Evolutionary conservation across 2,888 invertebrate species (phyloP), one percentile per base, ranked within the genome.

Genomic region (Axea sp.): DNA sequence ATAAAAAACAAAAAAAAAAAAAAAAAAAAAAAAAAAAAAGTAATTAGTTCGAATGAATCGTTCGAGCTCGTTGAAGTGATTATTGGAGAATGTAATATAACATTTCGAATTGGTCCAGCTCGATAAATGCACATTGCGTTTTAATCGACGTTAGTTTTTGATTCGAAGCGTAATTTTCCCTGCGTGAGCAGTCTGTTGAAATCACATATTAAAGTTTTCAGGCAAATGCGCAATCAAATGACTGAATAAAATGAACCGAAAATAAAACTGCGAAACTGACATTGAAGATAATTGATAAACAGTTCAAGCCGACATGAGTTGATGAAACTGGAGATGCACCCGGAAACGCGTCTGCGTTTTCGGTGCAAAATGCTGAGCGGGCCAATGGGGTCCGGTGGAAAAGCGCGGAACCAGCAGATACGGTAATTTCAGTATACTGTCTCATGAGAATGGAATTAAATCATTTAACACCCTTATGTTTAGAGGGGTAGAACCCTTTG

Each of bases 391-490:
- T 76, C 62, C 75, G 57, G 71, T 64, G 62, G 57, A 76, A 78
- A 77, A 80, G 76, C 79, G 82, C 77, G 78, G 74, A 81, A 80
- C 78, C 77, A 80, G 77, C 80, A 82, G 82, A 82, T 82, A 80
- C 81, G 83, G 83, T 82, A 84, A 85, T 84, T 84, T 84, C 81
- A 77, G 78, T 79, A 73, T 76, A 80, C 76, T 75, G 75, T 74
- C 78, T 71, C 67, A 69, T 62, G 69, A 72, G 80, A 84, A 86
- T 86, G 81, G 85, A 86, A 86, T 86, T 85, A 86, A 86, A 86
- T 85, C 85, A 84, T 86, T 86, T 84, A 86, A 85, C 84, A 80
- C 83, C 82, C 86, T 85, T 83, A 82, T 81, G 84, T 83, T 76
- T 69, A 55, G 76, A 76, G 65, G 76, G 76, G 64, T 47, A 51